Base-by-base conservation (phyloP, 2,113 vertebrate species). In the Amazona vittata region DNA sequence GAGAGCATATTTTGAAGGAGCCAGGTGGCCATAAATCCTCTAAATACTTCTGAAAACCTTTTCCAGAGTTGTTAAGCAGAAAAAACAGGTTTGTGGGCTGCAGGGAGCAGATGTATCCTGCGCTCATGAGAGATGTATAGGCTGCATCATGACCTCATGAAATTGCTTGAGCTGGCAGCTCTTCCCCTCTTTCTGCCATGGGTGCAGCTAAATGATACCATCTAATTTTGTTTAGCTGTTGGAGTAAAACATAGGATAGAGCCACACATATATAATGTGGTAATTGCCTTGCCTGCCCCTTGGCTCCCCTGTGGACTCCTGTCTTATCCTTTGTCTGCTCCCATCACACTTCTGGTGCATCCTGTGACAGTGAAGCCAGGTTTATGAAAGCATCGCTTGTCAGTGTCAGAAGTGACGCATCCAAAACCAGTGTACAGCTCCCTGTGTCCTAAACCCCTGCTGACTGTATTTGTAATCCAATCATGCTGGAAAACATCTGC, bases 381-480 rank as follows among this genome's bases (percentile, higher is more conserved):
- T 89, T 95, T 89, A 91, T 64, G 83, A 84, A 93, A 78, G 69
- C 44, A 46, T 94, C 69, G 19, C 65, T 70, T 37, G 28, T 53
- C 65, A 2, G 14, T 71, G 87, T 83, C 84, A 83, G 49, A 50
- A 91, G 70, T 74, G 81, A 96, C 33, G 46, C 13, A 7, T 64
- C 50, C 41, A 0, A 79, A 33, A 7, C 25, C 80, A 26, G 7
- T 75, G 93, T 33, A 31, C 37, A 89, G 53, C 64, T 90, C 60
- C 26, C 37, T 0, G 0, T 20, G 29, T 78, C 81, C 52, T 46
- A 26, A 93, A 24, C 52, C 76, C 84, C 91, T 90, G 75, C 64
- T 75, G 78, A 59, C 77, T 87, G 2, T 90, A 95, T 94, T 96
- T 96, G 95, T 84, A 97, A 90, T 79, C 55, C 76, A 96, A 47